Evolutionary conservation across 2,888 invertebrate genomes (phyloP), one percentile per base, ranked within the genome.

Genomic region (Tenodera sinensis): DNA sequence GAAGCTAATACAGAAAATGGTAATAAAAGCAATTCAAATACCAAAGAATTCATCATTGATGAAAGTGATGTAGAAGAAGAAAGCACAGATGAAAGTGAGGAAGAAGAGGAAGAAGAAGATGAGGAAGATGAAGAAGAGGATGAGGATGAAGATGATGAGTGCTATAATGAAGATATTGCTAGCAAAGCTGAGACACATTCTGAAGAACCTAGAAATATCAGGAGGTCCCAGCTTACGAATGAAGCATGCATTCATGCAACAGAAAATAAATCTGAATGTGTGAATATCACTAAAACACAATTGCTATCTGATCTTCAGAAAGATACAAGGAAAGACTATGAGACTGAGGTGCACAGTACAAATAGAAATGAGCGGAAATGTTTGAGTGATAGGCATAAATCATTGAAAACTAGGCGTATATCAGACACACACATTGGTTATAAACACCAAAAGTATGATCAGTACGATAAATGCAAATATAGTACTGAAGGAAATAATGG

Each of bases 391-490:
- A 92, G 91, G 90, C 12, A 42, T 9, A 92, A 91, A 90, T 90
- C 91, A 85, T 89, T 91, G 88, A 92, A 92, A 91, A 93, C 92
- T 2, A 91, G 92, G 88, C 90, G 91, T 87, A 90, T 92, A 25
- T 92, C 92, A 14, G 92, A 92, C 88, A 91, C 91, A 12, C 91
- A 71, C 47, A 84, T 90, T 54, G 90, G 88, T 71, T 91, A 92
- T 90, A 90, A 91, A 12, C 42, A 42, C 92, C 92, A 91, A 91
- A 91, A 12, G 34, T 89, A 9, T 91, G 91, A 14, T 91, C 90
- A 88, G 92, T 92, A 86, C 89, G 34, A 42, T 34, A 89, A 89
- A 20, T 54, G 27, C 28, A 82, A 89, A 25, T 88, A 87, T 71
- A 83, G 84, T 71, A 89, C 84, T 15, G 90, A 89, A 28, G 89